phyloP scores from a whole-genome alignment of 2,888 invertebrate genomes.

The Rhodophaea formosa region DNA sequence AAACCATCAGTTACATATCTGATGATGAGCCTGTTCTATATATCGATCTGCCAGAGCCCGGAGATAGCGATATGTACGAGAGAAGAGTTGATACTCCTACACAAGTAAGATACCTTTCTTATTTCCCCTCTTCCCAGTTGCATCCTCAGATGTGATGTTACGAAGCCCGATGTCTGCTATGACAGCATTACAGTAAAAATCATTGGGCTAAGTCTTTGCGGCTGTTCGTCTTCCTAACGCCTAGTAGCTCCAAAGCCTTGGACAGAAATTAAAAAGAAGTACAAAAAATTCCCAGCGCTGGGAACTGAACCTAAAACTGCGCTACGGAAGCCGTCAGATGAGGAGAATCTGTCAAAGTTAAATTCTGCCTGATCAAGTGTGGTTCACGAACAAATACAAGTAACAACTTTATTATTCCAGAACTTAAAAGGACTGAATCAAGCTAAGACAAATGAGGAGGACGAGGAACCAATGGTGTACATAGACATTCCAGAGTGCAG shows the following conservation, averaged over 20 bases:
- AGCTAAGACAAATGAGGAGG: background rate
- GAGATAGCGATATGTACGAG: background rate
- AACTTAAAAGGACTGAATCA: background rate
- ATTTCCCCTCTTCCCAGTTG: too few species aligned
- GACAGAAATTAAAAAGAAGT: too few species aligned
- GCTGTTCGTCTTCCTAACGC: too few species aligned
- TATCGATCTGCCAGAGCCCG: background rate
- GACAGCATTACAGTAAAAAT: too few species aligned
- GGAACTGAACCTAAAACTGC: too few species aligned
- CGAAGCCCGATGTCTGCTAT: too few species aligned
- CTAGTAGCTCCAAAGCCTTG: too few species aligned
- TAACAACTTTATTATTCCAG: background rate
- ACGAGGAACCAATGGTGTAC: constrained; percentile 19
- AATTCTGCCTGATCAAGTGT: background rate
- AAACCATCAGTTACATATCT: background rate
- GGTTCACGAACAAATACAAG: background rate
- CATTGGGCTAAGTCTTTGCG: too few species aligned
- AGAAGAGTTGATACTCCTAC: background rate
- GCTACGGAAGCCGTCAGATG: too few species aligned
- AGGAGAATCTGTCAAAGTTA: too few species aligned
- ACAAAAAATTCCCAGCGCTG: too few species aligned
- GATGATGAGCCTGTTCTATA: constrained; percentile 7
- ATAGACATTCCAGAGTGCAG: constrained; percentile 18
- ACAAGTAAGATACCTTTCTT: background rate
- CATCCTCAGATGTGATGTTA: too few species aligned